Evolutionary conservation across 2,113 vertebrate species (phyloP).

Genomic region (Ptilorrhoa leucosticta): DNA sequence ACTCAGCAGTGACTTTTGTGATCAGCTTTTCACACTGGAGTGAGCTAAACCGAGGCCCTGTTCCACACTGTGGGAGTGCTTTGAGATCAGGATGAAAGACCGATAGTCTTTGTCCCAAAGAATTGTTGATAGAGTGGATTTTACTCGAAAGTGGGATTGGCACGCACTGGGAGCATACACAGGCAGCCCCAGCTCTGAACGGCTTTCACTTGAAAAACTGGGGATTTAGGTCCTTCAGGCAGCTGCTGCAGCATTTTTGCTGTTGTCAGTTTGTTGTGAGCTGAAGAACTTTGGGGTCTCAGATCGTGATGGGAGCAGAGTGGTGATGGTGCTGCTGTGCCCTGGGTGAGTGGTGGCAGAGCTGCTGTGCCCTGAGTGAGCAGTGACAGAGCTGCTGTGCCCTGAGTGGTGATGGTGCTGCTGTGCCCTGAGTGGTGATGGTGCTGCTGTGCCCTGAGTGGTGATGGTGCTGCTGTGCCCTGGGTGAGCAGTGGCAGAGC

Average conservation of each 20-base stretch:
- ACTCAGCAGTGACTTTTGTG: neutral
- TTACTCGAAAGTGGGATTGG: neutral
- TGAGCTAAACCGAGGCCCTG: neutral
- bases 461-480: neutral
- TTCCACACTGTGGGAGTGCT: neutral
- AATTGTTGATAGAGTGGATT: neutral
- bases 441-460: neutral
- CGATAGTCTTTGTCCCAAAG: neutral
- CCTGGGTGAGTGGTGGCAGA: neutral
- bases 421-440: too few species aligned
- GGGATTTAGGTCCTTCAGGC: neutral
- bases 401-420: neutral
- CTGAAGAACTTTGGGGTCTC: neutral
- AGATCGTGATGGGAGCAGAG: neutral
- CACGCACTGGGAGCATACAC: accelerated
- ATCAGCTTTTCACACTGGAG: neutral
- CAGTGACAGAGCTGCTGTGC: neutral
- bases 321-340: too few species aligned
- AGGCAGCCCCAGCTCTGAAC: neutral
- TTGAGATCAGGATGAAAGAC: neutral
- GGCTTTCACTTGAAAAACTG: neutral
- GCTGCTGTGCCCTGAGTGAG: neutral
- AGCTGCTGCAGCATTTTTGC: neutral
- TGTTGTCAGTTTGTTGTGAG: neutral
- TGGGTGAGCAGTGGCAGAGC: too few species aligned